phyloP scores from a whole-genome alignment of 1,140 invertebrate genomes.

The Augochlora pura region DNA sequence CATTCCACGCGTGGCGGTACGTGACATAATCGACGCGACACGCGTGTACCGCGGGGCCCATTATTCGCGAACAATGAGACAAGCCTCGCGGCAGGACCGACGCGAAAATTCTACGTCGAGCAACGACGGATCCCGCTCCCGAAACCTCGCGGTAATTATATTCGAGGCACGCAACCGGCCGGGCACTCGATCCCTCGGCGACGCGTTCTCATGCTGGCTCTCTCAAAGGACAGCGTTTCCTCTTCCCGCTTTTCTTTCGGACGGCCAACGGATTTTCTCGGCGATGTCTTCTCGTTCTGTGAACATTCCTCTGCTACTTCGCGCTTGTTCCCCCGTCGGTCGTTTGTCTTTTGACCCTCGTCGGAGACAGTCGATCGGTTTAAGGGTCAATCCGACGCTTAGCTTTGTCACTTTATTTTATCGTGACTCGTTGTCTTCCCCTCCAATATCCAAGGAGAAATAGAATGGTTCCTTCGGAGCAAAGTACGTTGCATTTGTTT shows the following conservation, averaged over 20 bases:
- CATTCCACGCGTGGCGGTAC: conserved; percentile 57
- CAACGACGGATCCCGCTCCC: conserved; percentile 29
- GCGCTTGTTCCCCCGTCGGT: no score
- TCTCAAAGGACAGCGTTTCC: background rate
- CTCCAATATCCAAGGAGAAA: no score
- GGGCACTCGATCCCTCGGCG: background rate
- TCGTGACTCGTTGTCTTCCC: no score
- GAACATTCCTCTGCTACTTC: no score
- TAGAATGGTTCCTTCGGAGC: no score
- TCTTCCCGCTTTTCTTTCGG: background rate
- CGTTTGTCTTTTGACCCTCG: no score
- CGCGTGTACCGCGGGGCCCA: conserved; percentile 54
- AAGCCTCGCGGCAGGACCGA: conserved; percentile 28
- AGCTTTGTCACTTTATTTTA: no score
- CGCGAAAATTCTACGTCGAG: conserved; percentile 45
- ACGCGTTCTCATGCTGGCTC: background rate
- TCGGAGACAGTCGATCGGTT: no score
- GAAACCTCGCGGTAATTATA: conserved; percentile 48
- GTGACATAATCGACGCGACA: conserved; percentile 61
- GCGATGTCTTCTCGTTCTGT: no score
- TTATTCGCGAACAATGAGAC: conserved; percentile 60
- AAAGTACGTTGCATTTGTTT: no score
- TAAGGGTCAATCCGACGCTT: no score
- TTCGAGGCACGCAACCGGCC: conserved; percentile 10
- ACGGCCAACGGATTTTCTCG: background rate